Base-by-base conservation (phyloP, 1,140 invertebrate genomes). In the Eufriesea mexicana region DNA sequence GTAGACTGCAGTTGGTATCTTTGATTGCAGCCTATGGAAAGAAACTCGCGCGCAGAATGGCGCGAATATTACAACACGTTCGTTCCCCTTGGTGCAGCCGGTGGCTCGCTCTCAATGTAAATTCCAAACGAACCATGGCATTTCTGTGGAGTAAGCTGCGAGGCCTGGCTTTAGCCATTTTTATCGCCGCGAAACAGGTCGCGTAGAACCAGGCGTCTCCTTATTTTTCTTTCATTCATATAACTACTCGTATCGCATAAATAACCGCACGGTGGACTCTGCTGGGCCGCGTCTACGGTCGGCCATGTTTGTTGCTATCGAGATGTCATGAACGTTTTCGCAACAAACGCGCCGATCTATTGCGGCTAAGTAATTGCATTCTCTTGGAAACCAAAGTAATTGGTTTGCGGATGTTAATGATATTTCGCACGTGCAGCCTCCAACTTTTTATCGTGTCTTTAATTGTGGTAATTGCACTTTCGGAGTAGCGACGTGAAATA, bases 151-250 rank as follows among this genome's bases (percentile, higher is more conserved):
- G 77, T 70, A 71, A 73, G 68, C 79, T 72, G 25, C 72, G 51
- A 66, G 71, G 68, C 62, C 68, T 54, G 73, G 78, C 64, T 54
- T 49, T 68, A 35, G 49, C 71, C 57, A 87, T 87, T 89, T 89
- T 87, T 89, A 80, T 84, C 68, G 35, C 20, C 0, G 62, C 59
- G 23, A 86, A 89, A 86, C 81, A 89, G 86, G 81, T 86, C 82
- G 86, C 80, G 62, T 23, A 49, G 74, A 84, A 84, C 84, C 86
- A 64, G 84, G 67, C 77, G 62, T 68, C 73, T 79, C 61, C 61
- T 76, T 88, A 84, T 86, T 84, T 89, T 88, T 83, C 86, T 78
- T 77, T 79, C 75, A 86, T 89, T 84, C 74, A 79, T 64, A 67
- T 68, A 70, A 66, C n/a, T 5, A 10, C 77, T 35, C 35, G 54